A percentile compares a stretch with the other conserved stretches of the same genome.
Evolutionary conservation across 2,113 vertebrate species (phyloP).

Genomic region (Chamaetylas fuelleborni): DNA sequence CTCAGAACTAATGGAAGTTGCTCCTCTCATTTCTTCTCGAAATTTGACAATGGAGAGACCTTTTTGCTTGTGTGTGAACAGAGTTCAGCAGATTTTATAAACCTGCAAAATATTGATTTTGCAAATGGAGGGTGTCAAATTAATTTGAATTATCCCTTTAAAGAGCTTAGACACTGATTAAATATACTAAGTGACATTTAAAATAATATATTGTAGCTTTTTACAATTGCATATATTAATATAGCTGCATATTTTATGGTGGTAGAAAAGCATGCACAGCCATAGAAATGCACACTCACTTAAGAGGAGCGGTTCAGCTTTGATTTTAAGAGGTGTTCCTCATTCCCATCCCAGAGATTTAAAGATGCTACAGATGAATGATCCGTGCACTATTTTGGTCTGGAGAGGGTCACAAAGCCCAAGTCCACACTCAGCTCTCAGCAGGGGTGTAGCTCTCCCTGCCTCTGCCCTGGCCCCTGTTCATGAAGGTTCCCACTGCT

Average conservation of each 20-base stretch:
- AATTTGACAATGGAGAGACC: background rate
- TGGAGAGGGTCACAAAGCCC: background rate
- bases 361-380: background rate
- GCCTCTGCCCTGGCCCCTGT: background rate
- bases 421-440: background rate
- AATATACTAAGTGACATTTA: background rate
- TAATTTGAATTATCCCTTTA: background rate
- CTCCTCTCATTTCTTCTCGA: constrained; percentile 11
- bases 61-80: background rate
- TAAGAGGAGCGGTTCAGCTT: background rate
- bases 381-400: background rate
- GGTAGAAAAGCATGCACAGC: background rate
- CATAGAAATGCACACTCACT: background rate
- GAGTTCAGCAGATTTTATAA: background rate
- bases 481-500: background rate
- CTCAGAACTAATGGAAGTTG: background rate
- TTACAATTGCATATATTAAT: background rate
- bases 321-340: background rate
- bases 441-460: background rate
- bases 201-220: background rate
- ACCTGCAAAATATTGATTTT: constrained; percentile 22
- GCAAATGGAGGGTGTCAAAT: background rate
- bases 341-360: background rate
- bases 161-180: background rate
- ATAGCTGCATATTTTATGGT: background rate